These are phyloP conservation scores for Tinamus major DNA, from an alignment of 2,797 vertebrate genomes.

Conservation along the genomic window DNA sequence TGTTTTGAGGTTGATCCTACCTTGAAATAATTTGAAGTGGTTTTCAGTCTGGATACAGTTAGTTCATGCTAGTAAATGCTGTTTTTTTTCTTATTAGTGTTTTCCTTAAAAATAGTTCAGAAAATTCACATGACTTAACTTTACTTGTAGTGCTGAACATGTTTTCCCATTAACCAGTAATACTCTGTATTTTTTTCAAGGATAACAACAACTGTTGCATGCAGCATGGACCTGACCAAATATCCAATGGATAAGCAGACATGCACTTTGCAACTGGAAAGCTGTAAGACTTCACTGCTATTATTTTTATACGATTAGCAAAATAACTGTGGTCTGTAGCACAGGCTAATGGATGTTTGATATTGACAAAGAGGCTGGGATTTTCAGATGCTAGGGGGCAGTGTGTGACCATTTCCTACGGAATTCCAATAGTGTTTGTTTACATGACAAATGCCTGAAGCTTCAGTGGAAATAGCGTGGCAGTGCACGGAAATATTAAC, in stretches of 20 bases:
- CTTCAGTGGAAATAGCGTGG: not conserved
- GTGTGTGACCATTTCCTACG: not conserved
- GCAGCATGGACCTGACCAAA: conserved; percentile 94
- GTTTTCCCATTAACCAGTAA: not conserved
- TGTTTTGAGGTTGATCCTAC: not conserved
- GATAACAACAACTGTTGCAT: conserved; percentile 92
- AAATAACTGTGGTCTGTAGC: not conserved
- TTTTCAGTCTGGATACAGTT: not conserved
- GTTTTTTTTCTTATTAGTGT: not conserved
- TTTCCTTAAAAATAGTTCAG: not conserved
- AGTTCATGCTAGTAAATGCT: not conserved
- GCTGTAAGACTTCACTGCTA: conserved; percentile 82
- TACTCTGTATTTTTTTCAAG: conserved; percentile 63
- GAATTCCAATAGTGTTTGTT: not conserved
- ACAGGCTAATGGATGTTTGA: not conserved
- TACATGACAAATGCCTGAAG: not conserved
- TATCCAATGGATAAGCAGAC: conserved; percentile 95
- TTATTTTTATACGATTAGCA: not conserved
- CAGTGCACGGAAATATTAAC: not conserved
- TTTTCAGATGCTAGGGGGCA: not conserved
- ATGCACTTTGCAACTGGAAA: conserved; percentile 92
- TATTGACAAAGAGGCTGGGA: not conserved
- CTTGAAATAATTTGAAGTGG: not conserved
- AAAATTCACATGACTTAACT: not conserved
- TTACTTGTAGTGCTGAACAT: not conserved